These are phyloP conservation scores for Stomatorhinus ivindoensis DNA, from an alignment of 2,113 vertebrate genomes.

Conservation along the genomic window DNA sequence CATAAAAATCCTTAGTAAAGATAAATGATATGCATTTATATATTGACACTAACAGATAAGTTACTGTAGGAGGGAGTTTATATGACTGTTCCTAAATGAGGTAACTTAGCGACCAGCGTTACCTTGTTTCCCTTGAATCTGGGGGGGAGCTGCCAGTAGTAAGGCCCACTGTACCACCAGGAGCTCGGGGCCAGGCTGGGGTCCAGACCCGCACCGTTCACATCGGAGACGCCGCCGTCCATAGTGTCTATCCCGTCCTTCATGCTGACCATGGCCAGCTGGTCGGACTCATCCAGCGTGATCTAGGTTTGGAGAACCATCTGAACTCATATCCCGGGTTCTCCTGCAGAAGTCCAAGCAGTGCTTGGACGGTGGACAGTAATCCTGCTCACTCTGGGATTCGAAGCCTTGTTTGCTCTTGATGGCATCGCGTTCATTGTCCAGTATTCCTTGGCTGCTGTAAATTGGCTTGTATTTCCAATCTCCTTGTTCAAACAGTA, in stretches of 20 bases:
- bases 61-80: not conserved
- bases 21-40: not conserved
- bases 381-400: not conserved
- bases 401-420: not conserved
- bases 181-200: conserved; percentile 50
- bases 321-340: not conserved
- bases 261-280: conserved; percentile 68
- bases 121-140: conserved; percentile 77
- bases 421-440: not conserved
- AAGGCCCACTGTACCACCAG: conserved; percentile 55
- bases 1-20: not conserved
- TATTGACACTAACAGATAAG: not conserved
- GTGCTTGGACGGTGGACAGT: not conserved
- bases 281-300: conserved; percentile 44
- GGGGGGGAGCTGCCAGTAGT: conserved; percentile 82
- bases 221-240: conserved; percentile 70
- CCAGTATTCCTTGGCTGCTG: not conserved
- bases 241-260: conserved; percentile 64
- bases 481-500: not conserved
- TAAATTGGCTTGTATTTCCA: not conserved
- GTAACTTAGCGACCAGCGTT: conserved; percentile 10
- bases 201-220: conserved; percentile 67
- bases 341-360: not conserved
- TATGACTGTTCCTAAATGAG: not conserved
- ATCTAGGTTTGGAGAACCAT: conserved; percentile 48